Conservation (phyloP, 1,140 invertebrate species). For the Orius insidiosus region DNA sequence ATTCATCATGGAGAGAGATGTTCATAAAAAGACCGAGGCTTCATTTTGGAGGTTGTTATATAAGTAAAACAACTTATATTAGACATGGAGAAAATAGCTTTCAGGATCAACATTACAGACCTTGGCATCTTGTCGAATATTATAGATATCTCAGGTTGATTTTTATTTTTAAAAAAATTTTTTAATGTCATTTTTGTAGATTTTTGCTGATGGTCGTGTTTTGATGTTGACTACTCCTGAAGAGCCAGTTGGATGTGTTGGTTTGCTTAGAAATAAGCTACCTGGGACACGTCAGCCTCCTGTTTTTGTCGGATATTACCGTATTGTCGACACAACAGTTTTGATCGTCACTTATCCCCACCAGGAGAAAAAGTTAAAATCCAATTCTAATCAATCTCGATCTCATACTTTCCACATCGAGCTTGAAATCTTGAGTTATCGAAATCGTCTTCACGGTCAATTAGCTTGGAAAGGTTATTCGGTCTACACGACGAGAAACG, state of each 20-base stretch:
- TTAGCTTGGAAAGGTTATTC: slow-evolving; percentile 56
- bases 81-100: slow-evolving; percentile 80
- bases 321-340: slow-evolving; percentile 48
- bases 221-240: slow-evolving; percentile 79
- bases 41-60: slow-evolving; percentile 70
- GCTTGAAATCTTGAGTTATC: slow-evolving; percentile 41
- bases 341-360: slow-evolving; percentile 29
- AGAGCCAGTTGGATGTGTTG: slow-evolving; percentile 51
- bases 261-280: slow-evolving; percentile 31
- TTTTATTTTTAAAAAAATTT: neutral
- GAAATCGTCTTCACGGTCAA: slow-evolving; percentile 40
- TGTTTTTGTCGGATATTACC: slow-evolving; percentile 58
- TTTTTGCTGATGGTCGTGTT: slow-evolving; percentile 60
- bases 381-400: neutral
- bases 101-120: slow-evolving; percentile 77
- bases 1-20: slow-evolving; percentile 65
- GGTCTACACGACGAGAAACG: slow-evolving; percentile 40
- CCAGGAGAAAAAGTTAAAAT: slow-evolving; percentile 26
- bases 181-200: slow-evolving; percentile 33
- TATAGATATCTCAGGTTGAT: slow-evolving; percentile 65
- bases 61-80: slow-evolving; percentile 80
- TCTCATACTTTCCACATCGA: slow-evolving; percentile 44
- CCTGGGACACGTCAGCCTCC: slow-evolving; percentile 32
- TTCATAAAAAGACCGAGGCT: slow-evolving; percentile 63
- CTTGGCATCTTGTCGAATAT: slow-evolving; percentile 82